Percentiles rank a stretch among this genome's conserved stretches.
Evolutionary conservation across 2,113 vertebrate genomes (phyloP).

Genomic region (Callaeas wilsoni): DNA sequence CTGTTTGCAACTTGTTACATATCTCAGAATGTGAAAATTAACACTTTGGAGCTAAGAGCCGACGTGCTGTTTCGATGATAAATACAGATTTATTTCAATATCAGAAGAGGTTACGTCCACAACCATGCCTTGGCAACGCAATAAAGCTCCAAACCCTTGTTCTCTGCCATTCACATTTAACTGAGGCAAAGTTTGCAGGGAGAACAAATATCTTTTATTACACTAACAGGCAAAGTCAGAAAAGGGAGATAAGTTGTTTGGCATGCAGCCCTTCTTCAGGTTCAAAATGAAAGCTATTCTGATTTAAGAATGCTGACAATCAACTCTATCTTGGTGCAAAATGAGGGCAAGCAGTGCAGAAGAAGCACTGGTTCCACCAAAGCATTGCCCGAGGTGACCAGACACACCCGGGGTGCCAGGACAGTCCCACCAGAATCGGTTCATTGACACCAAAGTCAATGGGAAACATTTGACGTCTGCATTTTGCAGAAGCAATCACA

Average conservation of each 20-base stretch:
- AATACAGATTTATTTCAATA: neutral
- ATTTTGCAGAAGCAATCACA: neutral
- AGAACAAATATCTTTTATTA: neutral
- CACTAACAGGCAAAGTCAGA: neutral
- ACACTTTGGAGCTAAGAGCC: neutral
- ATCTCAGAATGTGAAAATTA: neutral
- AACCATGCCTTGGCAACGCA: neutral
- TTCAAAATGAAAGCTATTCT: neutral
- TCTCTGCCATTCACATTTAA: neutral
- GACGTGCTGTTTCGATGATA: rapidly evolving
- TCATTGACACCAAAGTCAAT: neutral
- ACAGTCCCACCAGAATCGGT: rapidly evolving
- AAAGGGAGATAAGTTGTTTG: neutral
- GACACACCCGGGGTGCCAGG: neutral
- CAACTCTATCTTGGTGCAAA: neutral
- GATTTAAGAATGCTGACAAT: neutral
- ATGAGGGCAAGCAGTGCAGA: neutral
- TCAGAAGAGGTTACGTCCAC: rapidly evolving
- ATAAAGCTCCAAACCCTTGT: neutral
- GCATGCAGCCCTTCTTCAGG: neutral
- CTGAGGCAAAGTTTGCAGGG: neutral
- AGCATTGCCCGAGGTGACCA: neutral
- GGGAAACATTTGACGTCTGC: neutral
- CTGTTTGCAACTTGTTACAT: neutral
- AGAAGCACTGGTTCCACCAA: neutral